These are phyloP conservation scores for Orthosia incerta DNA, from an alignment of 2,888 invertebrate species.

Conservation along the genomic window DNA sequence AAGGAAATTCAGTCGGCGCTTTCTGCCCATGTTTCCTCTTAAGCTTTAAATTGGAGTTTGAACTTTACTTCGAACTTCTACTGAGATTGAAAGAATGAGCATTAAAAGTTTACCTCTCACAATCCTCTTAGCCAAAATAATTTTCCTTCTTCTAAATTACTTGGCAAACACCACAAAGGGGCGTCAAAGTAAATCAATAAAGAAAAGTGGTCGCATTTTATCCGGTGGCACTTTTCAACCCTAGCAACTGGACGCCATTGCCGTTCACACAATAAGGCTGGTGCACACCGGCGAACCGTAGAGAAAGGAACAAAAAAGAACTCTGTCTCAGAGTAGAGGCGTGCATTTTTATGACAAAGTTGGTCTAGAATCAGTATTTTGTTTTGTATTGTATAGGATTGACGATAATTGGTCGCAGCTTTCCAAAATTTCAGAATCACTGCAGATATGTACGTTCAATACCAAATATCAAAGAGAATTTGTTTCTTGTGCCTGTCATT, in stretches of 20 bases:
- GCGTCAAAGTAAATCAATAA: constrained; percentile 53
- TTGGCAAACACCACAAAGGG: constrained; percentile 18
- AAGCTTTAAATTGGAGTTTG: background rate
- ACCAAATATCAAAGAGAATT: too few relatives aligned
- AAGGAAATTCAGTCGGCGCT: too few relatives aligned
- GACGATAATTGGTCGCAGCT: background rate
- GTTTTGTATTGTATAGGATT: background rate
- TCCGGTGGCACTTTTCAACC: constrained; percentile 36
- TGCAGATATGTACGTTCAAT: too few relatives aligned
- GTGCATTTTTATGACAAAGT: background rate
- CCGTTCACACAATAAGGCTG: background rate
- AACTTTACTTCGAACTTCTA: too few relatives aligned
- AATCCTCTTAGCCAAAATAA: background rate
- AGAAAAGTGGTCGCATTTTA: constrained; percentile 52
- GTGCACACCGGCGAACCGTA: background rate
- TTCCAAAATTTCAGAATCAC: too few relatives aligned
- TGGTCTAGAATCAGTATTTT: background rate
- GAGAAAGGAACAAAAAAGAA: background rate
- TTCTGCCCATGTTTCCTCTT: too few relatives aligned
- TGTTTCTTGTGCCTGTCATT: too few relatives aligned
- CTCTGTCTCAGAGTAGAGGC: too few relatives aligned
- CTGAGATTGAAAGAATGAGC: too few relatives aligned
- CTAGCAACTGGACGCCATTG: constrained; percentile 17
- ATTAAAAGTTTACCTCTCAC: background rate
- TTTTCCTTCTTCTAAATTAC: constrained; percentile 1